Evolutionary conservation across 2,113 vertebrate genomes (phyloP).

Genomic region (Microcebus griseorufus): DNA sequence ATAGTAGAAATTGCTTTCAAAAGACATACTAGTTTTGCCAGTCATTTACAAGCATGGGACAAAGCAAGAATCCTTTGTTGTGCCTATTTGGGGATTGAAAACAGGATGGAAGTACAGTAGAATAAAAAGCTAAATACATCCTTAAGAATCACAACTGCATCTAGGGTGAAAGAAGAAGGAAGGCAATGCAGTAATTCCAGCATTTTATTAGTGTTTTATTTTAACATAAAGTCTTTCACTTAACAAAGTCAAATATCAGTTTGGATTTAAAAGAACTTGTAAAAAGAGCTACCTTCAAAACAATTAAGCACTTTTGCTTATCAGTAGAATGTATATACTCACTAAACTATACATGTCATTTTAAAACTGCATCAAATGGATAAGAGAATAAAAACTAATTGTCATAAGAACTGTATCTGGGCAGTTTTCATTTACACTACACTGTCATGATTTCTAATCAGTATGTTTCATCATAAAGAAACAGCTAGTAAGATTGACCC

Average conservation of each 20-base stretch:
- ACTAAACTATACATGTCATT: background rate
- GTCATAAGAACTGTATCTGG: background rate
- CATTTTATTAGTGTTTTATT: background rate
- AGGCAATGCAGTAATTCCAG: background rate
- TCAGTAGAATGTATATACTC: background rate
- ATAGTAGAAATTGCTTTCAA: conserved; percentile 78
- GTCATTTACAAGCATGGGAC: background rate
- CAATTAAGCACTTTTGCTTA: background rate
- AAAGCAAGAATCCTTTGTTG: conserved; percentile 32
- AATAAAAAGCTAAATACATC: background rate
- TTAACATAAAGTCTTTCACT: background rate
- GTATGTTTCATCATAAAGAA: background rate
- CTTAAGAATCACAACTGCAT: background rate
- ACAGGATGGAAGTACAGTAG: background rate
- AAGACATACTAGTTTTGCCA: conserved; percentile 58
- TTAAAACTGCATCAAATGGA: background rate
- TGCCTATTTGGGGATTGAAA: background rate
- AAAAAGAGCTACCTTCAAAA: background rate
- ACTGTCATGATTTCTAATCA: background rate
- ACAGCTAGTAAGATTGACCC: background rate
- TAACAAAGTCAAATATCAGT: background rate
- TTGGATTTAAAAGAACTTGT: background rate
- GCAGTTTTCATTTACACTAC: background rate
- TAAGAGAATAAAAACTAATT: background rate
- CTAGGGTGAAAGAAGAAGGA: background rate